Evolutionary conservation across 2,113 vertebrate species (phyloP).

Genomic region (Neogobius melanostomus): DNA sequence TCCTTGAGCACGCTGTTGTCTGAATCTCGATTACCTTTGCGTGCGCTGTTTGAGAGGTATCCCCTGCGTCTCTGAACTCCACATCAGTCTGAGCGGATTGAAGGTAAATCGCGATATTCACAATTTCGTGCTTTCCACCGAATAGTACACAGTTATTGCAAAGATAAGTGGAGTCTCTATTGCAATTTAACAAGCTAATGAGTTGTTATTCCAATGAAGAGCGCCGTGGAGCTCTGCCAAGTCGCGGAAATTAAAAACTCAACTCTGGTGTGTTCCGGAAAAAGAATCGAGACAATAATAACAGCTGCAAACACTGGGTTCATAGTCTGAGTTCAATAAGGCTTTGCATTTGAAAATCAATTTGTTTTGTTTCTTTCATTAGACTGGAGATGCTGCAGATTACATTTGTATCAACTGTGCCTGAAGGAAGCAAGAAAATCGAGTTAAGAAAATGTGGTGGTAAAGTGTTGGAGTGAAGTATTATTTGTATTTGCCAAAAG

Average conservation of each 20-base stretch:
- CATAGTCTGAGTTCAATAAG: neutral
- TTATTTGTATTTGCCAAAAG: too few species aligned
- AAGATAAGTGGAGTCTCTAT: slow-evolving; percentile 20
- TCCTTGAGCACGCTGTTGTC: neutral
- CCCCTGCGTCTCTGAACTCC: neutral
- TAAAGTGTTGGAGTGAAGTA: too few species aligned
- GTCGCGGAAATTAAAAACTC: neutral
- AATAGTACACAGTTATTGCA: neutral
- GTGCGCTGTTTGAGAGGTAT: neutral
- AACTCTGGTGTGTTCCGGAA: slow-evolving; percentile 1
- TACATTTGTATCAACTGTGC: neutral
- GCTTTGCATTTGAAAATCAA: neutral
- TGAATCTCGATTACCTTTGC: neutral
- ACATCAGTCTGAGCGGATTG: neutral
- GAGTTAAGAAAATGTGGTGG: too few species aligned
- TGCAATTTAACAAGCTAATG: slow-evolving; percentile 28
- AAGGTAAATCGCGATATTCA: slow-evolving; percentile 9
- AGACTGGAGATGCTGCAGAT: neutral
- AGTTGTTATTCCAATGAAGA: slow-evolving; percentile 26
- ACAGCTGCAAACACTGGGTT: neutral
- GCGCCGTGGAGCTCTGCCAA: slow-evolving; percentile 5
- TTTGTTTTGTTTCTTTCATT: neutral
- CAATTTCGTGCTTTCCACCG: slow-evolving; percentile 8
- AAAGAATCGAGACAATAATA: slow-evolving; percentile 15
- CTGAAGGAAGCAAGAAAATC: neutral